These are phyloP conservation scores for Aythya baeri DNA, from an alignment of 2,113 vertebrate species.

Conservation along the genomic window DNA sequence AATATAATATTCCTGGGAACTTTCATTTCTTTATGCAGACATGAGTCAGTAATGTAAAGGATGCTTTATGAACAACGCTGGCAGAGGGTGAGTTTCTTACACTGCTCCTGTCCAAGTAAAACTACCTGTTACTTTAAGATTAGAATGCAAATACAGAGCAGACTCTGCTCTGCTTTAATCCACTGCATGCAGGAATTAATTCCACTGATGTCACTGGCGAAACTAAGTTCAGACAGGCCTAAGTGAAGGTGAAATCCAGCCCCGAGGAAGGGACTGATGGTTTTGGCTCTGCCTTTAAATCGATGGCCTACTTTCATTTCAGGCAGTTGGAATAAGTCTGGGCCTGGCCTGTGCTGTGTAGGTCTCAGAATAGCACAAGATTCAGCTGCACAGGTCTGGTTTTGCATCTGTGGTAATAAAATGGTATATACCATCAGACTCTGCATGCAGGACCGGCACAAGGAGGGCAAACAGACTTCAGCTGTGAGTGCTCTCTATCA, in stretches of 20 bases:
- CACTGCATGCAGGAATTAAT: neutral
- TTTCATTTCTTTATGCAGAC: neutral
- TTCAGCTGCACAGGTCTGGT: neutral
- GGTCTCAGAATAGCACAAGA: neutral
- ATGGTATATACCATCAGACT: neutral
- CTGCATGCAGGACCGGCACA: neutral
- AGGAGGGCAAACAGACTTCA: neutral
- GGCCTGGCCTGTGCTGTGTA: neutral
- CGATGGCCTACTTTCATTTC: neutral
- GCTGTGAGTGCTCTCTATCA: neutral
- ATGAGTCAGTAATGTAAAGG: neutral
- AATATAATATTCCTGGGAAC: constrained; percentile 35
- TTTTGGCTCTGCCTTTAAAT: neutral
- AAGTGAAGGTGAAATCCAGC: neutral
- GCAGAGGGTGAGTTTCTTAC: neutral
- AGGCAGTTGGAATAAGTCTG: neutral
- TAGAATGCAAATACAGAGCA: neutral
- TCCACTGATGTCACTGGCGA: constrained; percentile 18
- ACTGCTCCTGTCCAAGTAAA: neutral
- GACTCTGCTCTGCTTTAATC: neutral
- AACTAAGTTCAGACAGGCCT: neutral
- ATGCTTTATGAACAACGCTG: neutral
- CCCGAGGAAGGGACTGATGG: neutral
- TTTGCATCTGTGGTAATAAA: neutral
- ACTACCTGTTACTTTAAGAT: neutral